Base-by-base conservation (phyloP, 1,140 invertebrate species). In the Camponotus vicinus region DNA sequence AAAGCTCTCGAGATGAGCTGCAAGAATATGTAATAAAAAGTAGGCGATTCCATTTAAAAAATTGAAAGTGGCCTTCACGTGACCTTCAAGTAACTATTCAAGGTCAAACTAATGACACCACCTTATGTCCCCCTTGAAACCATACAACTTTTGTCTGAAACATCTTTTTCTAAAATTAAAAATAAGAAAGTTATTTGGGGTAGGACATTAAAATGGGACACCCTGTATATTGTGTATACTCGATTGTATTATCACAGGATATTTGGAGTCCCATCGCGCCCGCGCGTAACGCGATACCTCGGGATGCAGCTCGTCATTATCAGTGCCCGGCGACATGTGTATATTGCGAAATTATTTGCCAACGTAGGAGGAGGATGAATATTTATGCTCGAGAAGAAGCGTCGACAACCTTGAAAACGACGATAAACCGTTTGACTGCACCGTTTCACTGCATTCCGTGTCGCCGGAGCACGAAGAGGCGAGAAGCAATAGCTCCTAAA, bases 361-460 rank as follows among this genome's bases (percentile, higher is more conserved):
- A 52, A 79, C 73, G 77, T 76, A 63, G 64, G 45, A 89, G 59
- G 80, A 89, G 82, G 85, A 87, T 88, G 88, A 89, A 89, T 89
- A 89, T 89, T 89, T 88, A 89, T 88, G 83, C 77, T 42, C 82
- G 59, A 69, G 66, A 42, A 88, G 73, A 86, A 89, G 52, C 87
- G 87, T 70, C 52, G 40, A 52, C 49, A 77, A 64, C 88, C 87
- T 89, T 88, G 87, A 80, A 67, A 80, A 85, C 69, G 55, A 78
- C 87, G 69, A 78, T 89, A 88, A 89, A 89, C 86, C 86, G 86
- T 88, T 89, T 84, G 55, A 11, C 71, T 88, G 86, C 88, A 88
- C 80, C 88, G 87, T 85, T 88, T 88, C 88, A 66, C 73, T 89
- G 80, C 88, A 86, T 89, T 86, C 82, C 87, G 59, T 52, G 83